Evolutionary conservation across 2,797 vertebrate species (phyloP).

Genomic region (Xyrichtys novacula): DNA sequence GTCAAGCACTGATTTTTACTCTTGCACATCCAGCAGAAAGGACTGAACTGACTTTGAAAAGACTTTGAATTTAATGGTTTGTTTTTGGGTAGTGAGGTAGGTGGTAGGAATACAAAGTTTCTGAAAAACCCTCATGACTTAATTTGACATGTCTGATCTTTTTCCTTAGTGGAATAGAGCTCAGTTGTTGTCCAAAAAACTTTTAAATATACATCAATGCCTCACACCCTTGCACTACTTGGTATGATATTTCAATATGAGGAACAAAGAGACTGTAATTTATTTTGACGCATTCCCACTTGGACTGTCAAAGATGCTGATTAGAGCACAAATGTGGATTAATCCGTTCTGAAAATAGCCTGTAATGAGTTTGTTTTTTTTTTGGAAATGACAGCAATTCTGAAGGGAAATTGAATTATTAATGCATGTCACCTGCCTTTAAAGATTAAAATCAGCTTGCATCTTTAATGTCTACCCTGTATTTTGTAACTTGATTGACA

Average conservation of each 20-base stretch:
- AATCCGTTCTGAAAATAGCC: background rate
- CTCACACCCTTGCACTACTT: background rate
- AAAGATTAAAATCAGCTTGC: background rate
- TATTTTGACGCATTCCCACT: background rate
- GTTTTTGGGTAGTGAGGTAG: background rate
- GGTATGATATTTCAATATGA: background rate
- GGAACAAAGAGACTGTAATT: background rate
- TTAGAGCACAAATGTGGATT: background rate
- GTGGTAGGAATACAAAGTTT: constrained; percentile 4
- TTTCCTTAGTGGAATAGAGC: background rate
- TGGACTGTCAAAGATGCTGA: background rate
- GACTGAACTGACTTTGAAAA: background rate
- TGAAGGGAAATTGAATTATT: background rate
- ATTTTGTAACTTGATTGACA: constrained; percentile 1
- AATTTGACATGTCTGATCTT: background rate
- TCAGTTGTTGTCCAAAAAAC: background rate
- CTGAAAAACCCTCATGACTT: background rate
- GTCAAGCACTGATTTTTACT: background rate
- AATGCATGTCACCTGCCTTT: background rate
- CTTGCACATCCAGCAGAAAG: background rate
- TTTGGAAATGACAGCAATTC: background rate
- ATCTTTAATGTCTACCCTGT: background rate
- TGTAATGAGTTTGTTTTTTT: background rate
- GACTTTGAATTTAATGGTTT: background rate
- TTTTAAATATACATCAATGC: constrained; percentile 1